Conservation (phyloP, 2,888 invertebrate species). For the Timandra comae region DNA sequence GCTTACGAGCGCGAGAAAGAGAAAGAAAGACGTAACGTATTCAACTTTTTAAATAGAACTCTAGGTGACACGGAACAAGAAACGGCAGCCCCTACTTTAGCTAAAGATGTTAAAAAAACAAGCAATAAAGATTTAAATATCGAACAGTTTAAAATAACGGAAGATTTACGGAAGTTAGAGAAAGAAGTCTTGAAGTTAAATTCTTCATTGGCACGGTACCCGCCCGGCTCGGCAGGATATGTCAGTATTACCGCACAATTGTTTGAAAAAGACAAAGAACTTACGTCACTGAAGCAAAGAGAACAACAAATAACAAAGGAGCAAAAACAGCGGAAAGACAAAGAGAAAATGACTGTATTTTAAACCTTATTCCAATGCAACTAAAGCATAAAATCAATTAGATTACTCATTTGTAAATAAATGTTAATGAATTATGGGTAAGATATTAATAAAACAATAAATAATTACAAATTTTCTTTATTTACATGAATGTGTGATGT, state of each 20-base stretch:
- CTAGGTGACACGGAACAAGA: conserved; percentile 57
- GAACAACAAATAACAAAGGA: conserved; percentile 82
- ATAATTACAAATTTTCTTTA: conserved; percentile 71
- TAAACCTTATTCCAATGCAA: conserved; percentile 39
- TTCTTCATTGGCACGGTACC: conserved; percentile 79
- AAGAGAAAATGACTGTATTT: conserved; percentile 86
- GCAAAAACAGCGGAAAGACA: conserved; percentile 82
- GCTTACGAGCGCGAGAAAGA: conserved; percentile 80
- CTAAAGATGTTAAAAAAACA: conserved; percentile 61
- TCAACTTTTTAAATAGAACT: conserved; percentile 85
- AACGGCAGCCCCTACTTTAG: conserved; percentile 19
- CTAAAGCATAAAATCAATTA: conserved; percentile 15
- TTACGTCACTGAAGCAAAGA: conserved; percentile 75
- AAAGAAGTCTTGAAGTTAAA: conserved; percentile 81
- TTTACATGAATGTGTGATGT: conserved; percentile 71
- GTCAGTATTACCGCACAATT: conserved; percentile 79
- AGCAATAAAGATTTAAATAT: conserved; percentile 83
- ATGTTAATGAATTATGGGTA: not conserved
- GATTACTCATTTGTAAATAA: not conserved
- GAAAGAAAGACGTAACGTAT: conserved; percentile 80
- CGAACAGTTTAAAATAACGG: conserved; percentile 82
- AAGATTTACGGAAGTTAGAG: conserved; percentile 82
- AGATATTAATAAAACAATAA: conserved; percentile 34
- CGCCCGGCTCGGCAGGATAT: conserved; percentile 76
- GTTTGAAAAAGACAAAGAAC: conserved; percentile 77